Percentiles rank a stretch among this genome's conserved stretches.
phyloP scores from a whole-genome alignment of 2,113 vertebrate species.

The Saccopteryx bilineata region DNA sequence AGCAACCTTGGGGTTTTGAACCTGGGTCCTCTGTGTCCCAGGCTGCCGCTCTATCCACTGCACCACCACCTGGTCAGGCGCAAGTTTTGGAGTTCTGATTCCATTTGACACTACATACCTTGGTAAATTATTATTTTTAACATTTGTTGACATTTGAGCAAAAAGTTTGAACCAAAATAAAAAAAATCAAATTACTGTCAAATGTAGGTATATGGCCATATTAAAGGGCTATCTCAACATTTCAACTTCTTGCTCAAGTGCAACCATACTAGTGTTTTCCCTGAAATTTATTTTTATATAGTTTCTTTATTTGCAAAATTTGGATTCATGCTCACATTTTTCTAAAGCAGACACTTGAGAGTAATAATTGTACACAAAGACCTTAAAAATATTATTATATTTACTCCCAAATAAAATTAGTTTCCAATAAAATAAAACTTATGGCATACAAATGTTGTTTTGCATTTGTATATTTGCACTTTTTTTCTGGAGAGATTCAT shows the following conservation, averaged over 20 bases:
- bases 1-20: too few relatives aligned
- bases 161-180: neutral
- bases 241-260: conserved; percentile 20
- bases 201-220: neutral
- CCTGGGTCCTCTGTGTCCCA: too few relatives aligned
- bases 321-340: conserved; percentile 16
- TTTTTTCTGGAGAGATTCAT: neutral
- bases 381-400: neutral
- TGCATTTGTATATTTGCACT: neutral
- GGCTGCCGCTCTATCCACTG: too few relatives aligned
- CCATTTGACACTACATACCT: neutral
- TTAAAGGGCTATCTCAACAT: neutral
- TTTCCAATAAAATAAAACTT: neutral
- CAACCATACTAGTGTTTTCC: neutral
- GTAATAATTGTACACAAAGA: neutral
- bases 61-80: too few relatives aligned
- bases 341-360: neutral
- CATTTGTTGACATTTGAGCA: neutral
- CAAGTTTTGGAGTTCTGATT: neutral
- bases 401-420: neutral
- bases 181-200: neutral
- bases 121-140: neutral
- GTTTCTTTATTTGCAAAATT: neutral
- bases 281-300: conserved; percentile 15
- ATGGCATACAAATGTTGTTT: neutral